Conservation (phyloP, 2,888 invertebrate genomes). For the Listrodromus nycthemerus region DNA sequence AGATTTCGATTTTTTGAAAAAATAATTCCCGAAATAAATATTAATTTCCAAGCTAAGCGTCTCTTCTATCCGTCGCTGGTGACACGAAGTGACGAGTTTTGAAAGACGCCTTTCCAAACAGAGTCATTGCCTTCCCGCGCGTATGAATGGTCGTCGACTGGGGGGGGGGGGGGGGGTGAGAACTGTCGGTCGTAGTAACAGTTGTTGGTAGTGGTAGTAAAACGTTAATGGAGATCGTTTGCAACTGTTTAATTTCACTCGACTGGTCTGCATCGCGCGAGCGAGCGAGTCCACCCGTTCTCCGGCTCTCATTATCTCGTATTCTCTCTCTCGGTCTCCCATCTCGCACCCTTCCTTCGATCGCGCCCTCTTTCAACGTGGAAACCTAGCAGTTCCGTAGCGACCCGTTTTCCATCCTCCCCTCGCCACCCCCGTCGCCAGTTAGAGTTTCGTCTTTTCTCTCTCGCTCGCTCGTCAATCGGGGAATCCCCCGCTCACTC, state of each 20-base stretch:
- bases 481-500: constrained; percentile 47
- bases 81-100: constrained; percentile 58
- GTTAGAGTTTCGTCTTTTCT: constrained; percentile 44
- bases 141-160: constrained; percentile 35
- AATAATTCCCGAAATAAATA: neutral
- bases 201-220: constrained; percentile 35
- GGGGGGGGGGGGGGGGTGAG: constrained; percentile 42
- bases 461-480: constrained; percentile 16
- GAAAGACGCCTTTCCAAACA: constrained; percentile 60
- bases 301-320: constrained; percentile 70
- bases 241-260: constrained; percentile 73
- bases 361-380: constrained; percentile 60
- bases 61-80: constrained; percentile 43
- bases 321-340: constrained; percentile 63
- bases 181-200: constrained; percentile 43
- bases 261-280: constrained; percentile 61
- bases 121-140: constrained; percentile 37
- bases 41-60: neutral
- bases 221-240: constrained; percentile 73
- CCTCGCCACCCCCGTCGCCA: neutral
- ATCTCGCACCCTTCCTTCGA: constrained; percentile 22
- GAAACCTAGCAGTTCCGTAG: constrained; percentile 50
- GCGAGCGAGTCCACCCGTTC: constrained; percentile 38
- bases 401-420: constrained; percentile 55
- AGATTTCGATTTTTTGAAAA: neutral